These are phyloP conservation scores for Cephus nigrinus DNA, from an alignment of 2,888 invertebrate genomes.

Conservation along the genomic window DNA sequence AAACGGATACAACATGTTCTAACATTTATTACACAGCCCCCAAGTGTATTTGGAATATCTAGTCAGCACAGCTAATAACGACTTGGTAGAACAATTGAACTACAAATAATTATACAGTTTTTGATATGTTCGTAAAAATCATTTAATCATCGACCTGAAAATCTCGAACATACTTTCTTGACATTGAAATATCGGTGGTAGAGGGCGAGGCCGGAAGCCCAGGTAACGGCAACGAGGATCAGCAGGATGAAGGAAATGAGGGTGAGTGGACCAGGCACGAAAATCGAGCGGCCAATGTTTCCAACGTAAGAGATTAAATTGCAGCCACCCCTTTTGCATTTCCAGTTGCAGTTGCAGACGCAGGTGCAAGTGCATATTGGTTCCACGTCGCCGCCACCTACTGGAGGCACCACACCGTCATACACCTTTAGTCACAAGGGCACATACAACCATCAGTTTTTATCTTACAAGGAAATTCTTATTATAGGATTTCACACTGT, in stretches of 20 bases:
- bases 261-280: slow-evolving; percentile 41
- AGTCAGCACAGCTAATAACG: not conserved
- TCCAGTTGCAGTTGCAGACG: slow-evolving; percentile 17
- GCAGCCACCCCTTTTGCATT: slow-evolving; percentile 19
- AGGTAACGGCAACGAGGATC: slow-evolving; percentile 43
- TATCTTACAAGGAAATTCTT: slow-evolving; percentile 6
- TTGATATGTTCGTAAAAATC: not conserved
- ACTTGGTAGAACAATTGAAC: not conserved
- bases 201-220: slow-evolving; percentile 31
- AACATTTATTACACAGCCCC: not conserved
- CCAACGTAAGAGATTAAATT: slow-evolving; percentile 20
- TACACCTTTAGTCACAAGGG: slow-evolving; percentile 45
- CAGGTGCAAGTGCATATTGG: slow-evolving; percentile 9
- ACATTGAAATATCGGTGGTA: slow-evolving; percentile 21
- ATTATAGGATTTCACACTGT: not conserved
- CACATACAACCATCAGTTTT: slow-evolving; percentile 22
- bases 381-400: slow-evolving; percentile 37
- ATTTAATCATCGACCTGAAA: slow-evolving; percentile 20
- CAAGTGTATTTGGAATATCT: not conserved
- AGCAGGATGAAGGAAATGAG: slow-evolving; percentile 49
- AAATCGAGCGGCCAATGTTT: slow-evolving; percentile 37
- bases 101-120: slow-evolving; percentile 1
- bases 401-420: slow-evolving; percentile 49
- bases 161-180: slow-evolving; percentile 24
- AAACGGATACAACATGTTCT: not conserved